Percentiles rank a stretch among this genome's conserved stretches.
Evolutionary conservation across 1,140 invertebrate genomes (phyloP).

Genomic region (Uloborus diversus): DNA sequence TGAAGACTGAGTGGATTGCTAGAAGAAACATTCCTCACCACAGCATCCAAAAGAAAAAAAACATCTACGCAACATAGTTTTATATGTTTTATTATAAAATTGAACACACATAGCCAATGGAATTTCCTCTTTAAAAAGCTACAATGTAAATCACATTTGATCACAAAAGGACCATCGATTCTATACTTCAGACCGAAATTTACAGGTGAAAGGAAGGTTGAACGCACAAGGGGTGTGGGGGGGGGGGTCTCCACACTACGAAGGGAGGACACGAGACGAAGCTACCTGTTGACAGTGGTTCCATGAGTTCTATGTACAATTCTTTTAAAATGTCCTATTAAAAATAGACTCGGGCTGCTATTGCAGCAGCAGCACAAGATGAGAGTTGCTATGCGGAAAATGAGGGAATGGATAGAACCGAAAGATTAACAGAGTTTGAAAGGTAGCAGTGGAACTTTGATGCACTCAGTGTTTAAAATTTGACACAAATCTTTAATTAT

Average conservation of each 20-base stretch:
- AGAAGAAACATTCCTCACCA: too few relatives aligned
- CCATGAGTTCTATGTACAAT: conserved; percentile 42
- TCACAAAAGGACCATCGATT: conserved; percentile 54
- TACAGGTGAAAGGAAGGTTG: conserved; percentile 50
- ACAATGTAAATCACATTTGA: conserved; percentile 56
- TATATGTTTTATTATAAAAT: conserved; percentile 48
- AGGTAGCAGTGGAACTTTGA: too few relatives aligned
- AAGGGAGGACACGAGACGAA: conserved; percentile 29
- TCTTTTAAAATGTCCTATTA: conserved; percentile 49
- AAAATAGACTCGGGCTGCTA: conserved; percentile 48
- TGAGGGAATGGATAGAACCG: neutral
- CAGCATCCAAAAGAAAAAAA: too few relatives aligned
- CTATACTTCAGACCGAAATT: conserved; percentile 11
- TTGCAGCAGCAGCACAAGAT: conserved; percentile 21
- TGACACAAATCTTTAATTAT: too few relatives aligned
- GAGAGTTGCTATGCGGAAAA: neutral
- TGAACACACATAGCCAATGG: conserved; percentile 52
- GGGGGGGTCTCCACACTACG: conserved; percentile 28
- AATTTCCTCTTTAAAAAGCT: conserved; percentile 56
- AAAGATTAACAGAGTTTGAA: neutral
- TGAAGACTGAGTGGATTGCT: too few relatives aligned
- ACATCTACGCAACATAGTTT: too few relatives aligned
- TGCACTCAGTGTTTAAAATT: too few relatives aligned
- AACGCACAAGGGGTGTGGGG: too few relatives aligned
- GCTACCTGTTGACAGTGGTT: conserved; percentile 37